A percentile compares a stretch with the other conserved stretches of the same genome.
These are phyloP conservation scores for Drosophila emarginata DNA, from an alignment of 2,888 invertebrate species.

Conservation along the genomic window DNA sequence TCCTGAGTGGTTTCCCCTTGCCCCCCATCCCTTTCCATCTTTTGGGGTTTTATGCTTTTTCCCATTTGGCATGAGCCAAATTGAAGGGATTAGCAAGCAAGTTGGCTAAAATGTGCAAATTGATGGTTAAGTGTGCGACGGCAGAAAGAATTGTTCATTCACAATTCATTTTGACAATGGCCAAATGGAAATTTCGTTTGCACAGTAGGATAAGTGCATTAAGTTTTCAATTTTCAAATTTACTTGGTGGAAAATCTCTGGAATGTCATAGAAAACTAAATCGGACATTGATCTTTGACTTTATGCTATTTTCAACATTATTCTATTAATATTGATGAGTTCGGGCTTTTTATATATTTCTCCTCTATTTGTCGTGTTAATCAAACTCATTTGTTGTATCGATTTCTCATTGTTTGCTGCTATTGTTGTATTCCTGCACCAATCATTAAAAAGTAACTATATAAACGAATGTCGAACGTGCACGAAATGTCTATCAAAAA, in stretches of 20 bases:
- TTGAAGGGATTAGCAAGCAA: conserved; percentile 5
- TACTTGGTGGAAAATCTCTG: not conserved
- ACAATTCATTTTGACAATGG: not conserved
- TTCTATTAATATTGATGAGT: not conserved
- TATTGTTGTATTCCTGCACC: conserved; percentile 12
- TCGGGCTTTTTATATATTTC: conserved; percentile 5
- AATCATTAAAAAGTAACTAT: conserved; percentile 48
- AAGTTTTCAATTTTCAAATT: conserved; percentile 1
- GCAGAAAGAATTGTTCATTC: not conserved
- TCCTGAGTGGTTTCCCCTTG: conserved; percentile 1
- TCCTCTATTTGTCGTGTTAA: conserved; percentile 49
- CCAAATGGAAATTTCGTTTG: conserved; percentile 2
- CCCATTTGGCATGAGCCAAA: conserved; percentile 3
- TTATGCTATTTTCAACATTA: not conserved
- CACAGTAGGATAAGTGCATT: not conserved
- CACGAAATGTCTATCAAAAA: conserved; percentile 66
- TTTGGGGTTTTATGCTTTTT: not conserved
- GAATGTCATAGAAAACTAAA: not conserved
- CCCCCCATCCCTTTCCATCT: not conserved
- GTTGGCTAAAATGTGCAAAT: conserved; percentile 21
- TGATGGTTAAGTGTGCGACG: conserved; percentile 6
- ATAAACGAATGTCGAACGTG: conserved; percentile 48
- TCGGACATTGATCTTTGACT: not conserved
- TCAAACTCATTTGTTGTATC: conserved; percentile 50
- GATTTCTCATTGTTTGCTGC: conserved; percentile 46